Evolutionary conservation across 2,888 invertebrate species (phyloP), one percentile per base, ranked within the genome.

Genomic region (Eucera pruinosa): DNA sequence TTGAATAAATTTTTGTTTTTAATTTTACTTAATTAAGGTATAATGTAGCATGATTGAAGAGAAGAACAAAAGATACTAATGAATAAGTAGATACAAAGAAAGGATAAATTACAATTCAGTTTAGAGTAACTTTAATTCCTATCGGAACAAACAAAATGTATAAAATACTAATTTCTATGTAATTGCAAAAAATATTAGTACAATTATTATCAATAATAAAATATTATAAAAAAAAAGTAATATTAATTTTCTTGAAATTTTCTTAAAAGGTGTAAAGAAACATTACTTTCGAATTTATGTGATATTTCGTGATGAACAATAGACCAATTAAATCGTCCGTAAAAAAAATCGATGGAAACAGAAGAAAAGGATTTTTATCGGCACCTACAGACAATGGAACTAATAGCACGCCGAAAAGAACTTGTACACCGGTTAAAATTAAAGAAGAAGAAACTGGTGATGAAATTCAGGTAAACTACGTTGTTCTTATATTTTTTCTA

Each of bases 381-480:
- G 54, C 33, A 18, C 4, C 41, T 11, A 39, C 65, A n/a, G 50
- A 78, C 54, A 62, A 61, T 66, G 80, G 43, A 33, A 52, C 7
- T 2, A 39, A 67, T 27, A 25, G 13, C 52, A 62, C 52, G 1
- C 13, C 33, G n/a, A 9, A 39, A 30, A 25, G 64, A 23, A 55
- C 33, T 41, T 66, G 23, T 64, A 45, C 23, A 27, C 78, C 70
- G 20, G 88, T 92, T 52, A 93, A 92, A 88, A 93, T 95, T 84
- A 96, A 96, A 92, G 96, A 96, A 92, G 96, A 96, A 91, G 93
- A 94, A 87, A 93, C 93, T 78, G 95, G 95, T 93, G 96, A 96
- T 93, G 96, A 96, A 93, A 96, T 96, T 91, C 96, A 96, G 95
- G 96, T 96, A 93, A 89, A 48, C 33, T 48, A 20, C 20, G n/a